Conservation (phyloP, 1,140 invertebrate genomes). For the Megalonaias nervosa region DNA sequence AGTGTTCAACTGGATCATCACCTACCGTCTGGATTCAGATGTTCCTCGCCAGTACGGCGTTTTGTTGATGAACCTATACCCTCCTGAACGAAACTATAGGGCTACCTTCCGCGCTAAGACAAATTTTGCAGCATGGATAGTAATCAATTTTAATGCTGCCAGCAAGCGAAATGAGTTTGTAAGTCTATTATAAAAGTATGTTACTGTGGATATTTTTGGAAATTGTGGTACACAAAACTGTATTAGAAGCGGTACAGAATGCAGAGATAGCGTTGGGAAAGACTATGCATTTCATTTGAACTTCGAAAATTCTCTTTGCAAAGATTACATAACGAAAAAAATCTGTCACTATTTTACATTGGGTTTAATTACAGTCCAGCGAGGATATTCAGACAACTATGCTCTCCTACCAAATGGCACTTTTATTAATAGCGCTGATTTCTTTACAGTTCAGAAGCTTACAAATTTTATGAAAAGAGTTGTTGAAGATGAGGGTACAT, state of each 20-base stretch:
- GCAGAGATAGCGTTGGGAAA: conserved; percentile 91
- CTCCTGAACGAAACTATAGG: neutral
- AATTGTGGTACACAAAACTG: conserved; percentile 72
- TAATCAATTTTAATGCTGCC: conserved; percentile 1
- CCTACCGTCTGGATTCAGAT: conserved; percentile 24
- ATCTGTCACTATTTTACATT: conserved; percentile 78
- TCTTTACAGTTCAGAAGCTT: neutral
- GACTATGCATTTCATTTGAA: conserved; percentile 98
- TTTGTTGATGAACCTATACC: too few relatives aligned
- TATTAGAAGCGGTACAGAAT: conserved; percentile 81
- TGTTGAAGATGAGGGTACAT: neutral
- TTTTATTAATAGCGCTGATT: conserved; percentile 24
- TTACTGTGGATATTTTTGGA: conserved; percentile 78
- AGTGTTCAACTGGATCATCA: conserved; percentile 26
- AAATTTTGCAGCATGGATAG: neutral
- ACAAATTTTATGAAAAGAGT: conserved; percentile 1
- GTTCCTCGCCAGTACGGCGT: conserved; percentile 30
- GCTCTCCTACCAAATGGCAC: conserved; percentile 4
- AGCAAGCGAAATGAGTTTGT: neutral
- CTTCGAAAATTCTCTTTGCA: conserved; percentile 90
- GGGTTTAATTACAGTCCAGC: conserved; percentile 1
- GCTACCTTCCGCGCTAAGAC: neutral
- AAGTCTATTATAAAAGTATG: neutral
- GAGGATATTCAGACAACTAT: conserved; percentile 13
- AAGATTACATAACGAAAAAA: conserved; percentile 97